Evolutionary conservation across 2,113 vertebrate species (phyloP), one percentile per base, ranked within the genome.

Genomic region (Callionymus lyra): DNA sequence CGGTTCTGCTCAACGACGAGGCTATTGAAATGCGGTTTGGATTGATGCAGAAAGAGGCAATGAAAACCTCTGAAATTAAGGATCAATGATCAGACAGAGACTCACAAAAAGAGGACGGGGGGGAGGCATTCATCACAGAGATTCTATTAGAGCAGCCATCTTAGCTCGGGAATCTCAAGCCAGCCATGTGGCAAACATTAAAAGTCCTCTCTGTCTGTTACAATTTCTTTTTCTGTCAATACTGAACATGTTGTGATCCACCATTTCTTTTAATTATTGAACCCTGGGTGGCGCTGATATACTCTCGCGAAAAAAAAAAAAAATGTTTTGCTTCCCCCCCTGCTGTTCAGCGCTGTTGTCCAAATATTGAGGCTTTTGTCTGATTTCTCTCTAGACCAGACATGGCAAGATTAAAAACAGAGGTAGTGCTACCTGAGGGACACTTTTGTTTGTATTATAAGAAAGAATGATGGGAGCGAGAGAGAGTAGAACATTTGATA

Each of bases 341-440:
- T 44, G 61, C 16, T n/a, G 16, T 53, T 42, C 37, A 12, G 31
- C 51, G 55, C 41, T 44, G 53, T 70, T 76, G 76, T 82, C 74
- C 59, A 78, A 78, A 80, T 76, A 74, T 76, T 74, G 77, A 74
- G 17, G 56, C 56, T 57, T 55, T 43, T 63, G 65, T 63, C 66
- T 56, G 48, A 41, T 39, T 57, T 63, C 70, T 80, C 68, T 57
- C 38, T 6, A 57, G 65, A 76, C 53, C 38, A 31, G 50, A 38
- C 53, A 62, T 41, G 60, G 76, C 60, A 65, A 74, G 72, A 80
- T 71, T 54, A 68, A 77, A 75, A 63, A 65, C 65, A 75, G 50
- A 49, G 45, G 57, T 59, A 63, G 34, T 47, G 56, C 56, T 53
- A 34, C 18, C 12, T 21, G 3, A 44, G 51, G 73, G 64, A 67